These are phyloP conservation scores for Garrulus glandarius DNA, from an alignment of 2,797 vertebrate species.

Conservation along the genomic window DNA sequence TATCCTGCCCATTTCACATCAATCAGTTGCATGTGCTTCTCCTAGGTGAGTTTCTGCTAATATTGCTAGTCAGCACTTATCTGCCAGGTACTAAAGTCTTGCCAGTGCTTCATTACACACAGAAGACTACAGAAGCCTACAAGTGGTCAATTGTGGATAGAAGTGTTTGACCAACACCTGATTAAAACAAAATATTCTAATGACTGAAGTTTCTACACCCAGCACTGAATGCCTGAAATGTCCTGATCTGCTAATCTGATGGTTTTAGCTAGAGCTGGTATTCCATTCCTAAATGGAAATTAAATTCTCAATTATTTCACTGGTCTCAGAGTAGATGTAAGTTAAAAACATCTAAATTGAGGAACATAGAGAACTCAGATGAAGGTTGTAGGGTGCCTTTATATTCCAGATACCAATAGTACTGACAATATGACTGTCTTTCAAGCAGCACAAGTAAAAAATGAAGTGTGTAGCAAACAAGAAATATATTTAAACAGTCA, in stretches of 20 bases:
- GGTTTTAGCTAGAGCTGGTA: neutral
- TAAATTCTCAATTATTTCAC: neutral
- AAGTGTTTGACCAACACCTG: neutral
- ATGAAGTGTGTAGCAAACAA: neutral
- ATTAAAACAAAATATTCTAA: neutral
- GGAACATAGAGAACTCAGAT: neutral
- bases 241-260: neutral
- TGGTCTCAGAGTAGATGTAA: neutral
- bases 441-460: neutral
- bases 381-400: neutral
- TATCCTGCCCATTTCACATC: neutral
- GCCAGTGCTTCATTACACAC: neutral
- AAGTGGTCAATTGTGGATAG: neutral
- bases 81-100: neutral
- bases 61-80: neutral
- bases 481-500: neutral
- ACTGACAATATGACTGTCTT: neutral
- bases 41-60: neutral
- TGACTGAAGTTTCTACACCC: neutral
- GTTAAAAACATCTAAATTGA: neutral
- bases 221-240: neutral
- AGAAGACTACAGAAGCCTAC: neutral
- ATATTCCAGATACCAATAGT: neutral
- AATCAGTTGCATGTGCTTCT: neutral
- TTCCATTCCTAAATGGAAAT: neutral